A percentile compares a stretch with the other conserved stretches of the same genome.
phyloP scores from a whole-genome alignment of 2,797 vertebrate species.

The Trachurus trachurus region DNA sequence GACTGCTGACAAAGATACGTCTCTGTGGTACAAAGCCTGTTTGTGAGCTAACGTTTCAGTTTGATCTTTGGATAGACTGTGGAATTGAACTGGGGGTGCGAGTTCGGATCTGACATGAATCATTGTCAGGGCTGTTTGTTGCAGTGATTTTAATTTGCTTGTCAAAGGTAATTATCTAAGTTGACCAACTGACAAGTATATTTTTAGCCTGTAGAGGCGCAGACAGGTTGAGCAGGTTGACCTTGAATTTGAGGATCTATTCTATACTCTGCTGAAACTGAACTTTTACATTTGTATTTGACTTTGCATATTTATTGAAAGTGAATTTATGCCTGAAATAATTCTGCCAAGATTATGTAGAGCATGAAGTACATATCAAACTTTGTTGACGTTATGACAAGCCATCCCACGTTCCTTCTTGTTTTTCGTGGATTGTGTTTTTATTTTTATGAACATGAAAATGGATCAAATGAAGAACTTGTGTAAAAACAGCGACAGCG shows the following conservation, averaged over 20 bases:
- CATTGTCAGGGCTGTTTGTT: background rate
- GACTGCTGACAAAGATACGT: background rate
- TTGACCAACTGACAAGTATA: background rate
- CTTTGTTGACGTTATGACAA: background rate
- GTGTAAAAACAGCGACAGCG: no score
- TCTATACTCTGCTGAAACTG: background rate
- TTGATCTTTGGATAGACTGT: background rate
- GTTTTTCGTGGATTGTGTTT: background rate
- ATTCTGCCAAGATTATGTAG: background rate
- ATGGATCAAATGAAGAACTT: slow-evolving; percentile 28
- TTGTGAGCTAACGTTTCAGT: background rate
- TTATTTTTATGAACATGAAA: slow-evolving; percentile 13
- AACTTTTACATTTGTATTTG: background rate
- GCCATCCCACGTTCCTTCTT: no score
- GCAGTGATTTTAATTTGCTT: background rate
- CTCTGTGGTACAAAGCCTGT: background rate
- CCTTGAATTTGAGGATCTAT: background rate
- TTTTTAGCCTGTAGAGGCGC: background rate
- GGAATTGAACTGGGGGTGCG: background rate
- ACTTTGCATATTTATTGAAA: background rate
- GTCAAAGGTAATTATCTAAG: background rate
- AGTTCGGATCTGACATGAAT: background rate
- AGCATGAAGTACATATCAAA: background rate
- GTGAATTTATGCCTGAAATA: background rate
- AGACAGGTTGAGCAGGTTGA: background rate